Base-by-base conservation (phyloP, 2,888 invertebrate genomes). In the Yponomeuta malinellus region DNA sequence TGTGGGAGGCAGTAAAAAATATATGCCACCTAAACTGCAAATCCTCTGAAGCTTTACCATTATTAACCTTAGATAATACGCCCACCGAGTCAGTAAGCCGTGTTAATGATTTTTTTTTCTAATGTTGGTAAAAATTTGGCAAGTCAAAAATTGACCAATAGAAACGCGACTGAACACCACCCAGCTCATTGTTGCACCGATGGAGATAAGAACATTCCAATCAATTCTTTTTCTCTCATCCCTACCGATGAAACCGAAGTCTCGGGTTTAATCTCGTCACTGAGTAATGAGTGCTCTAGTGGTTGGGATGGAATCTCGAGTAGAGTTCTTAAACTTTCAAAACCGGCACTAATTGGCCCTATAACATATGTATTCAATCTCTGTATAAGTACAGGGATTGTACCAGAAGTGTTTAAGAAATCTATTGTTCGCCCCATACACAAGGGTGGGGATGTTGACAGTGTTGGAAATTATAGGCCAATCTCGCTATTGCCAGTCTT, bases 401-500 rank as follows among this genome's bases (percentile, higher is more conserved):
- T 70, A 10, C 70, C 70, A 37, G 23, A n/a, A 2, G 48, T 63
- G 2, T 66, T 70, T 29, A 70, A 70, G 31, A 66, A 15, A 52
- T 64, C 70, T 15, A 66, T 43, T 15, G 52, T 70, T 2, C 15
- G 2, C 5, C 70, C 70, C 3, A 66, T 71, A 43, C 31, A 71
- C 43, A 67, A 71, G 33, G 6, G 48, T 59, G 71, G 71, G 15
- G 48, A 68, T 23, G 52, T 23, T 10, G 48, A 15, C 59, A 12
- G 59, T 67, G 15, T 67, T 10, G 33, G 10, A n/a, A 71, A 71
- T 37, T 71, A 71, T 71, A 12, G 71, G 8, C 71, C 71, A 4
- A 71, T 71, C 33, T 71, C 71, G 8, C 10, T 71, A 66, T 59
- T 67, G 15, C 8, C 71, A 8, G 33, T 52, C 9, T 33, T 71